Base-by-base conservation (phyloP, 2,113 vertebrate genomes). In the Prietella phreatophila region DNA sequence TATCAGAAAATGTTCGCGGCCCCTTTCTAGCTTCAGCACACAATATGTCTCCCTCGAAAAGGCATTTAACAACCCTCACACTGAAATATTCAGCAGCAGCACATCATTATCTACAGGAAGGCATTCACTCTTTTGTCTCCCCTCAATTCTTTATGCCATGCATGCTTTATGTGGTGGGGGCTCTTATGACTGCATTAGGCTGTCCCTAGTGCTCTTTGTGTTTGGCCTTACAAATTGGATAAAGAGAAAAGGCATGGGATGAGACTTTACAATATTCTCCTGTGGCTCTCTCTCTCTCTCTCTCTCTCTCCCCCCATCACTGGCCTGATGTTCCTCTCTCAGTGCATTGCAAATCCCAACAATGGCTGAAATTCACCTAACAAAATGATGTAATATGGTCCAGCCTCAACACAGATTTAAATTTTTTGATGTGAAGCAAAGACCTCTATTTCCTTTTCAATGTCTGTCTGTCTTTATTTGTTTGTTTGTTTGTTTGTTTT, bases 41-140 rank as follows among this genome's bases (percentile, higher is more conserved):
- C 10, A 22, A 20, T 76, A 82, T 47, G 42, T 20, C 76, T 81
- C 4, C 7, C 47, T 73, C 80, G 63, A 82, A 82, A 88, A 60
- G 53, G 33, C 82, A 85, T 83, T 89, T 85, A 82, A 85, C 87
- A 89, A 85, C 33, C 75, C 58, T 63, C 58, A 30, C 50, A 7
- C 60, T 89, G 39, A 89, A 91, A 87, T 91, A 89, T 89, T 89
- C 55, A 91, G 65, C 79, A 85, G 86, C 65, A 25, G 58, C n/a
- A 85, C 80, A 85, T 89, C 85, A 90, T 90, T 88, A 87, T 89
- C 60, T 60, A 56, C 67, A 61, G 30, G 42, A 33, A 42, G 71
- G 58, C 50, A 55, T 58, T 84, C 20, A 14, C 30, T 30, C 5
- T 84, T 30, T 69, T 47, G 27, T n/a, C 25, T 63, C 36, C 50